These are phyloP conservation scores for Dicrurus megarhynchus DNA, from an alignment of 2,113 vertebrate genomes.

Conservation along the genomic window DNA sequence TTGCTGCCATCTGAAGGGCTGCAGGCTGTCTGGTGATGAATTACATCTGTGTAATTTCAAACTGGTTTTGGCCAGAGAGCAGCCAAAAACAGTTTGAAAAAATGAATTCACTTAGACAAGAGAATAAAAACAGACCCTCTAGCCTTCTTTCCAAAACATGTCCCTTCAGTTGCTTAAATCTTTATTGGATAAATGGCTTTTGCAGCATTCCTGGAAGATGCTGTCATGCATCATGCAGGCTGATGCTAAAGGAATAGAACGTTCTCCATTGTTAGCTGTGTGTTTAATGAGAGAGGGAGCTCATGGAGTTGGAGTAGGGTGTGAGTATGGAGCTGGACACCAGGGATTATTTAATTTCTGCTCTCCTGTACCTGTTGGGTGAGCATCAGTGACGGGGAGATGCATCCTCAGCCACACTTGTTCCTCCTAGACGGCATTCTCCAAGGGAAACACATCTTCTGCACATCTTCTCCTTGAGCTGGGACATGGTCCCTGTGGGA, in stretches of 20 bases:
- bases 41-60: not conserved
- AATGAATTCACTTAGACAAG: not conserved
- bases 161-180: not conserved
- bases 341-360: not conserved
- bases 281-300: not conserved
- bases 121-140: not conserved
- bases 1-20: not conserved
- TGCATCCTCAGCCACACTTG: not conserved
- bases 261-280: not conserved
- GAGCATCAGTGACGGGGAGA: not conserved
- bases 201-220: not conserved
- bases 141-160: not conserved
- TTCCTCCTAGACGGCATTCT: not conserved
- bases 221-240: not conserved
- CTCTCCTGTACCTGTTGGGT: not conserved
- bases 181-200: not conserved
- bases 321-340: not conserved
- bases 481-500: rapidly evolving
- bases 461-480: not conserved
- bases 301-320: not conserved
- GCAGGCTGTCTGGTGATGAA: not conserved
- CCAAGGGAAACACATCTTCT: not conserved
- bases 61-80: not conserved
- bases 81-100: not conserved
- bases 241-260: not conserved